A percentile compares a stretch with the other conserved stretches of the same genome.
phyloP scores from a whole-genome alignment of 2,113 vertebrate species.

The Dromiciops gliroides region DNA sequence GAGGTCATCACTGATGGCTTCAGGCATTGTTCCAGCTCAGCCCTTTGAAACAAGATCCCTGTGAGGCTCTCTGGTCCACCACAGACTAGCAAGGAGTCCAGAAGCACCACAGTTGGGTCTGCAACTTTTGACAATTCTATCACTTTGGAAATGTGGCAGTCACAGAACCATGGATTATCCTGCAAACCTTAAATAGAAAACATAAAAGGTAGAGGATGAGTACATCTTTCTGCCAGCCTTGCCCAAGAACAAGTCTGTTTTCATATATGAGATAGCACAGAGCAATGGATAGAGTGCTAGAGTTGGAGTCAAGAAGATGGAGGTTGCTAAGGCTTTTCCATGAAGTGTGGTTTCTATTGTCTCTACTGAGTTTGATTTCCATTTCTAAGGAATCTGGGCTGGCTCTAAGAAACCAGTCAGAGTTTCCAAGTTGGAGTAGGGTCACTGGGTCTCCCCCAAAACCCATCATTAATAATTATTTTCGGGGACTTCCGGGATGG shows the following conservation, averaged over 20 bases:
- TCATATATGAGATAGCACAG: neutral
- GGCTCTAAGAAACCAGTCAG: no score
- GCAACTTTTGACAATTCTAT: constrained; percentile 93
- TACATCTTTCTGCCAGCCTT: neutral
- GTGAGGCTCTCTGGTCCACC: constrained; percentile 90
- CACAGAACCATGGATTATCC: constrained; percentile 97
- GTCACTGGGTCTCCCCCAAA: no score
- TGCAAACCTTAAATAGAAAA: constrained; percentile 89
- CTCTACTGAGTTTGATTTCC: no score
- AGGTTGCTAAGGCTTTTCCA: no score
- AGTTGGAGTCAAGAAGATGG: no score
- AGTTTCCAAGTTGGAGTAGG: no score
- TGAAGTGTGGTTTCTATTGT: no score
- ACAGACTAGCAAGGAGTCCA: constrained; percentile 91
- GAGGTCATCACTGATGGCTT: constrained; percentile 96
- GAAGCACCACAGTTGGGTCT: constrained; percentile 86
- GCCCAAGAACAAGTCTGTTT: neutral
- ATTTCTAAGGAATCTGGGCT: no score
- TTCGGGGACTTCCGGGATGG: no score
- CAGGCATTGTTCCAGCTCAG: constrained; percentile 92
- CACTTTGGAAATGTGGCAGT: constrained; percentile 95
- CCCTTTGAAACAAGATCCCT: constrained; percentile 92
- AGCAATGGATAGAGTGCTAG: neutral
- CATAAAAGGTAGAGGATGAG: neutral
- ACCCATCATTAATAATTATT: no score